A percentile compares a stretch with the other conserved stretches of the same genome.
phyloP scores from a whole-genome alignment of 2,113 vertebrate genomes.

The Siniperca chuatsi region DNA sequence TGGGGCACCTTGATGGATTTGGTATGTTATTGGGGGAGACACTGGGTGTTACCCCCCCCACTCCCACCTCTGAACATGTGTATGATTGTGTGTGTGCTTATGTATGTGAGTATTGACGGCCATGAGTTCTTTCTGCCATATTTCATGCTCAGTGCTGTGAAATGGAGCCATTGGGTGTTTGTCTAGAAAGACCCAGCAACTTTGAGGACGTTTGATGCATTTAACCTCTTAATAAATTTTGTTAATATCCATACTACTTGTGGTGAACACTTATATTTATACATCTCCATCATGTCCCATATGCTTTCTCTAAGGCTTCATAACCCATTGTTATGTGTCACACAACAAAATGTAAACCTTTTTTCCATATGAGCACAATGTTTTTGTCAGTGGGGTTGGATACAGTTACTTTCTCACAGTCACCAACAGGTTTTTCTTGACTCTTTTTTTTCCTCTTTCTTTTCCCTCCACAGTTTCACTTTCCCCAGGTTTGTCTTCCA shows the following conservation, averaged over 20 bases:
- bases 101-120: constrained; percentile 21
- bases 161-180: constrained; percentile 29
- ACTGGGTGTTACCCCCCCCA: constrained; percentile 57
- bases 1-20: constrained; percentile 78
- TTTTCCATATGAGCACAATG: background rate
- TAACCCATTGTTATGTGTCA: background rate
- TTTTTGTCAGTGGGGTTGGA: background rate
- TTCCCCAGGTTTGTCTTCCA: background rate
- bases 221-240: constrained; percentile 10
- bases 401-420: background rate
- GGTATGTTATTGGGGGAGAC: constrained; percentile 82
- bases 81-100: constrained; percentile 30
- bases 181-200: constrained; percentile 9
- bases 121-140: constrained; percentile 11
- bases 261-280: background rate
- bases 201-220: constrained; percentile 39
- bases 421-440: background rate
- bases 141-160: constrained; percentile 39
- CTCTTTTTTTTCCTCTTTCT: background rate
- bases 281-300: background rate
- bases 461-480: background rate
- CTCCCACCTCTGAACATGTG: constrained; percentile 22
- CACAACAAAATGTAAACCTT: background rate
- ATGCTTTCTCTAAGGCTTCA: background rate
- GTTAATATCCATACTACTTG: background rate